Evolutionary conservation across 2,888 invertebrate genomes (phyloP).

Genomic region (Camptogramma bilineatum): DNA sequence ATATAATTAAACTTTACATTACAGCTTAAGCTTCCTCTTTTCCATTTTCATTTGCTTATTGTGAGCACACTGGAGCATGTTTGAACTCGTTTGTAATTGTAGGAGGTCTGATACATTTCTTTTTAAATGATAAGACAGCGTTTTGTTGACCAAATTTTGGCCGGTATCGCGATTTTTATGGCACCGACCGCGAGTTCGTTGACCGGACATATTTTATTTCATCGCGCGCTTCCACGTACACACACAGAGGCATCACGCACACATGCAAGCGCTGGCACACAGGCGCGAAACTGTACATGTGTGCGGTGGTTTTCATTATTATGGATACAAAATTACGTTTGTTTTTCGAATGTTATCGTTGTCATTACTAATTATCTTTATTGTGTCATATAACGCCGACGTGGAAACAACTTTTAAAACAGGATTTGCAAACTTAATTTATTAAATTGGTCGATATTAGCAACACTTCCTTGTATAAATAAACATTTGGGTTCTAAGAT

Average conservation of each 20-base stretch:
- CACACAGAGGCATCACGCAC: conserved; percentile 74
- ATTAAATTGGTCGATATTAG: conserved; percentile 7
- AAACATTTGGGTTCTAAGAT: conserved; percentile 39
- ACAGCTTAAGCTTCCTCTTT: conserved; percentile 35
- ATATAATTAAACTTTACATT: conserved; percentile 46
- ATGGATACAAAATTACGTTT: conserved; percentile 73
- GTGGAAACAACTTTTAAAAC: conserved; percentile 49
- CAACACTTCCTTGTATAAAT: conserved; percentile 18
- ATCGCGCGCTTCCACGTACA: conserved; percentile 85
- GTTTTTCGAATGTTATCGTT: conserved; percentile 71
- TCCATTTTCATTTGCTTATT: conserved; percentile 45
- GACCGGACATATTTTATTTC: conserved; percentile 86
- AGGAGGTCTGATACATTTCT: conserved; percentile 7
- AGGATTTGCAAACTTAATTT: background rate
- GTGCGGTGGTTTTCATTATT: conserved; percentile 70
- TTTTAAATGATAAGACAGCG: conserved; percentile 35
- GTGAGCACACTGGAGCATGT: conserved; percentile 33
- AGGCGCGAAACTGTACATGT: conserved; percentile 67
- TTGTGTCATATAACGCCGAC: conserved; percentile 53
- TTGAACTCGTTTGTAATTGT: conserved; percentile 2
- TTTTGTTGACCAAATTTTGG: conserved; percentile 80
- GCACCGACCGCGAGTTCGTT: conserved; percentile 82
- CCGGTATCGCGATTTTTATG: conserved; percentile 84
- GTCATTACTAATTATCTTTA: conserved; percentile 67
- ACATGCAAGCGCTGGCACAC: conserved; percentile 73